These are phyloP conservation scores for Psilanteris sp. DNA, from an alignment of 1,140 invertebrate genomes.

Conservation along the genomic window DNA sequence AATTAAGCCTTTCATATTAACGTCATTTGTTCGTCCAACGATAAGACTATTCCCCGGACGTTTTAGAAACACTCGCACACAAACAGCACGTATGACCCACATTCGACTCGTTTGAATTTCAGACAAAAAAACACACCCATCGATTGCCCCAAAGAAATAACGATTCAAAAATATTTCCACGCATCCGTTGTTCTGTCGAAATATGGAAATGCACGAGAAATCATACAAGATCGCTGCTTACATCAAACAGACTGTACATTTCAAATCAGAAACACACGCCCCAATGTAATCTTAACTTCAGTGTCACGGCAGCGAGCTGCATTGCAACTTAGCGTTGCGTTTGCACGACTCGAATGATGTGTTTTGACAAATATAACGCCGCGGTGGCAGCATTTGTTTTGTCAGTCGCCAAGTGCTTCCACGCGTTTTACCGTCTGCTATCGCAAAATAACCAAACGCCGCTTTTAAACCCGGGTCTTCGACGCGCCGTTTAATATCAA, in stretches of 20 bases:
- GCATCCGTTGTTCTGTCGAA: too few species aligned
- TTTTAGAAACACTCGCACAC: too few species aligned
- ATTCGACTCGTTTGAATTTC: too few species aligned
- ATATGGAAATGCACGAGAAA: too few species aligned
- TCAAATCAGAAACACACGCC: constrained; percentile 9
- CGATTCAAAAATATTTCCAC: too few species aligned
- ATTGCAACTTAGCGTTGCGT: constrained; percentile 28
- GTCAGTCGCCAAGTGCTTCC: constrained; percentile 7
- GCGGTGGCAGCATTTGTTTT: constrained; percentile 14
- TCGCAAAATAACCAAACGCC: constrained; percentile 24
- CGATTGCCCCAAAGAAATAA: too few species aligned
- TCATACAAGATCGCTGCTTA: too few species aligned
- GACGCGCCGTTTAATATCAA: constrained; percentile 18
- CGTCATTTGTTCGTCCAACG: too few species aligned
- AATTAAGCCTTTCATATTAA: too few species aligned
- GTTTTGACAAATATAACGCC: constrained; percentile 29
- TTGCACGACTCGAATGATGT: constrained; percentile 29
- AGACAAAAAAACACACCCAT: too few species aligned
- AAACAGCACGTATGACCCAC: too few species aligned
- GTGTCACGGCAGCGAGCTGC: constrained; percentile 5
- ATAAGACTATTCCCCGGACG: too few species aligned
- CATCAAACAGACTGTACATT: constrained; percentile 5
- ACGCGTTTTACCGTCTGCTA: constrained; percentile 3
- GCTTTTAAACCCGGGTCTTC: not conserved
- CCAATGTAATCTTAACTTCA: constrained; percentile 5